These are phyloP conservation scores for Leucania comma DNA, from an alignment of 2,888 invertebrate species.

Conservation along the genomic window DNA sequence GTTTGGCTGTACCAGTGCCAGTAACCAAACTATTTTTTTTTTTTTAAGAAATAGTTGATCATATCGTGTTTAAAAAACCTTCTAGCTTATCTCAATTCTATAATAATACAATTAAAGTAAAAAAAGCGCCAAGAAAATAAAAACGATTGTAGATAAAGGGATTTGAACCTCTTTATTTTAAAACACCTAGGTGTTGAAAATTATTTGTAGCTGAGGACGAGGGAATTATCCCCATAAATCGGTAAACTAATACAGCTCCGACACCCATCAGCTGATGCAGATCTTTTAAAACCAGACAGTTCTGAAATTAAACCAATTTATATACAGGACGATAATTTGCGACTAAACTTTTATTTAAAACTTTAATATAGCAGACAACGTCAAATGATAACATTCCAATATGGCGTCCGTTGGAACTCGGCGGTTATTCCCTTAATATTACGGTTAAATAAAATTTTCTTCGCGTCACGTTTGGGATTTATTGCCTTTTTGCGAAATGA, in stretches of 20 bases:
- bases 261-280: conserved; percentile 29
- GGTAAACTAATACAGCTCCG: conserved; percentile 8
- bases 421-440: conserved; percentile 55
- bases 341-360: conserved; percentile 42
- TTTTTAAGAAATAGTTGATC: neutral
- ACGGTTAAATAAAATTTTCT: conserved; percentile 61
- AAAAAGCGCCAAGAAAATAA: neutral
- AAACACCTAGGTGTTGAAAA: neutral
- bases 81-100: neutral
- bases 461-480: conserved; percentile 56
- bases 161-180: neutral
- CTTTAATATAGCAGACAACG: conserved; percentile 49
- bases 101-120: conserved; percentile 4
- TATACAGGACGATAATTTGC: conserved; percentile 24
- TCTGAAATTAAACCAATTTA: conserved; percentile 52
- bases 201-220: neutral
- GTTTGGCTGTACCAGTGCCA: too few species aligned
- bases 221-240: conserved; percentile 43
- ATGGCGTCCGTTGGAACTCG: conserved; percentile 43
- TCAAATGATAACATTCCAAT: conserved; percentile 58
- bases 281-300: conserved; percentile 20
- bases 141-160: too few species aligned
- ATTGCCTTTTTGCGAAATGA: conserved; percentile 37
- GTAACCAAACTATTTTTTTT: neutral
- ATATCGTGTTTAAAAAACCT: neutral